phyloP scores from a whole-genome alignment of 2,113 vertebrate genomes.

The Neodontobutis hainanensis region DNA sequence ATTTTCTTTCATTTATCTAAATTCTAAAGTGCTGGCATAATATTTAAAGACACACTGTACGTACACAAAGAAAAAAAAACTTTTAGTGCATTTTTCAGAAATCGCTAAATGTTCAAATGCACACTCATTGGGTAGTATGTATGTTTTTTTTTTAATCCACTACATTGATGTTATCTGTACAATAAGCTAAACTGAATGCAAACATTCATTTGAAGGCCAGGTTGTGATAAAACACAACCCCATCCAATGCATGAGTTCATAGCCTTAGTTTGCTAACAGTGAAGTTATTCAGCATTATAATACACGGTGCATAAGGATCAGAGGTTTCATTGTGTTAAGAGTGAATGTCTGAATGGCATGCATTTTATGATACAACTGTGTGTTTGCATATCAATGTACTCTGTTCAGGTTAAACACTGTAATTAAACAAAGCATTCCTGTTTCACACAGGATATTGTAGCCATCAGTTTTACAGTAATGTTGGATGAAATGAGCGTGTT shows the following conservation, averaged over 20 bases:
- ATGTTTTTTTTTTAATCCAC: conserved; percentile 39
- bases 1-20: conserved; percentile 39
- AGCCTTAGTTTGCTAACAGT: conserved; percentile 63
- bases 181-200: conserved; percentile 51
- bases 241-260: conserved; percentile 53
- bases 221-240: conserved; percentile 60
- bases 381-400: conserved; percentile 71
- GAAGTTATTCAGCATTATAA: conserved; percentile 71
- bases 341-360: conserved; percentile 67
- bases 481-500: conserved; percentile 37
- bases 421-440: conserved; percentile 33
- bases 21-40: conserved; percentile 80
- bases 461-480: conserved; percentile 39
- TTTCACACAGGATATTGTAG: not conserved
- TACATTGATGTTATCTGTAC: conserved; percentile 39
- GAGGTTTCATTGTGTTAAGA: conserved; percentile 66
- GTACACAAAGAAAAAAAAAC: conserved; percentile 53
- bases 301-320: conserved; percentile 72
- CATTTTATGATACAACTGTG: conserved; percentile 68
- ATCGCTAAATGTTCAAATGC: conserved; percentile 58
- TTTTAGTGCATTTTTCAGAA: conserved; percentile 70
- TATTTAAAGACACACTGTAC: conserved; percentile 63
- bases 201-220: conserved; percentile 70
- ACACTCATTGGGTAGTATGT: conserved; percentile 62
- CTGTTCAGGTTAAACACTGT: conserved; percentile 34